phyloP scores from a whole-genome alignment of 2,888 invertebrate genomes.

The Caenorhabditis panamensis region DNA sequence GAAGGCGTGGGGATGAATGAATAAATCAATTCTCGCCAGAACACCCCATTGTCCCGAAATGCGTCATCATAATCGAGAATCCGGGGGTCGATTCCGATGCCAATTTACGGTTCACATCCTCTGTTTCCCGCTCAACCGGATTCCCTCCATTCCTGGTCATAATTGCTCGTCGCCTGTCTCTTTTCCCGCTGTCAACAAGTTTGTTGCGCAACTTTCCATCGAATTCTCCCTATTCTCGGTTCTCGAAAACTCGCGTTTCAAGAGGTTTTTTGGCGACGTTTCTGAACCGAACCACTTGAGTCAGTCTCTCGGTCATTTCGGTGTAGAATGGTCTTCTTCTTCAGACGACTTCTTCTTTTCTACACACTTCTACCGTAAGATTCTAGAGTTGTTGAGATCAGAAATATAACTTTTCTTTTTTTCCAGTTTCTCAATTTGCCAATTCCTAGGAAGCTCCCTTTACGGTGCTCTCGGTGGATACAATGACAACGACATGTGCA shows the following conservation, averaged over 20 bases:
- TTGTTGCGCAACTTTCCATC: constrained; percentile 1
- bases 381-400: not conserved
- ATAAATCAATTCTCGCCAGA: not conserved
- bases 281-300: not conserved
- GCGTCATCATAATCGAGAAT: constrained; percentile 1
- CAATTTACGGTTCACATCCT: constrained; percentile 6
- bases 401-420: not conserved
- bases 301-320: not conserved
- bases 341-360: not conserved
- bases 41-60: not conserved
- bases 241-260: not conserved
- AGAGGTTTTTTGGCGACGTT: not conserved
- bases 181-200: constrained; percentile 3
- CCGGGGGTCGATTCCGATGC: not conserved
- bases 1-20: constrained; percentile 2
- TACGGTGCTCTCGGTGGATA: constrained; percentile 78
- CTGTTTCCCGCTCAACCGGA: not conserved
- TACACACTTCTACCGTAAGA: not conserved
- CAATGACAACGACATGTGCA: constrained; percentile 78
- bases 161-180: not conserved
- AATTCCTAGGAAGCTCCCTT: constrained; percentile 76
- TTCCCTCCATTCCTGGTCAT: not conserved
- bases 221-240: constrained; percentile 8
- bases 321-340: not conserved
- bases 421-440: constrained; percentile 24